Conservation (phyloP, 1,140 invertebrate species). For the Ditylenchus dipsaci region DNA sequence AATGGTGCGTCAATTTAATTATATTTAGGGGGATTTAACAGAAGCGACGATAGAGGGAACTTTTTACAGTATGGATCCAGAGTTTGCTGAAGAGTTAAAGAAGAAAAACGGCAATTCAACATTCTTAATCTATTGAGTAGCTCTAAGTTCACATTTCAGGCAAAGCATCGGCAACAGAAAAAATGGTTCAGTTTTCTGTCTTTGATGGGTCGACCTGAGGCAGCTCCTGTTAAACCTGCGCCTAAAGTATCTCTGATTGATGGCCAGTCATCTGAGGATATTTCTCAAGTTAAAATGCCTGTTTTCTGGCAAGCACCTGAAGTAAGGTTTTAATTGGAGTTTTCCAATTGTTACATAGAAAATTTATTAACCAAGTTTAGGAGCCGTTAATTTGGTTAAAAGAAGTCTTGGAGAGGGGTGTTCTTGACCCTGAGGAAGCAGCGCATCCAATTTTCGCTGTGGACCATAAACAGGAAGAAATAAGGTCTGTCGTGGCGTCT, state of each 20-base stretch:
- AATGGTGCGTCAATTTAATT: too few relatives aligned
- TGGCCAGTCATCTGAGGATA: neutral
- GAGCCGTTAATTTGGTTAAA: neutral
- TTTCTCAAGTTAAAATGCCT: neutral
- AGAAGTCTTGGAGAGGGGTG: neutral
- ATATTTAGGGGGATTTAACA: too few relatives aligned
- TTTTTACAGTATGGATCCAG: neutral
- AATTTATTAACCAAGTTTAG: neutral
- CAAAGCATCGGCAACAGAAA: neutral
- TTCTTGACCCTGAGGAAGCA: neutral
- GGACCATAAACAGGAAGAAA: neutral
- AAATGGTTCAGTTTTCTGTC: conserved; percentile 10
- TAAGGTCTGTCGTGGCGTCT: neutral
- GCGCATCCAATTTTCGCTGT: neutral
- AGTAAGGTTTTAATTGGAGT: neutral
- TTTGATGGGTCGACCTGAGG: neutral
- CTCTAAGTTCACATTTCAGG: neutral
- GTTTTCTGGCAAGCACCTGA: neutral
- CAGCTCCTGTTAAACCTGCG: neutral
- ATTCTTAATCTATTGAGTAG: neutral
- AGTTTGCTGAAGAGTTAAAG: neutral
- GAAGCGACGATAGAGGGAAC: too few relatives aligned
- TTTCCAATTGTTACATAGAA: neutral
- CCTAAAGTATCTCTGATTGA: neutral
- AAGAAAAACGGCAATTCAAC: neutral